Percentiles rank a stretch among this genome's conserved stretches.
phyloP scores from a whole-genome alignment of 2,113 vertebrate genomes.

The Alaudala cheleensis region DNA sequence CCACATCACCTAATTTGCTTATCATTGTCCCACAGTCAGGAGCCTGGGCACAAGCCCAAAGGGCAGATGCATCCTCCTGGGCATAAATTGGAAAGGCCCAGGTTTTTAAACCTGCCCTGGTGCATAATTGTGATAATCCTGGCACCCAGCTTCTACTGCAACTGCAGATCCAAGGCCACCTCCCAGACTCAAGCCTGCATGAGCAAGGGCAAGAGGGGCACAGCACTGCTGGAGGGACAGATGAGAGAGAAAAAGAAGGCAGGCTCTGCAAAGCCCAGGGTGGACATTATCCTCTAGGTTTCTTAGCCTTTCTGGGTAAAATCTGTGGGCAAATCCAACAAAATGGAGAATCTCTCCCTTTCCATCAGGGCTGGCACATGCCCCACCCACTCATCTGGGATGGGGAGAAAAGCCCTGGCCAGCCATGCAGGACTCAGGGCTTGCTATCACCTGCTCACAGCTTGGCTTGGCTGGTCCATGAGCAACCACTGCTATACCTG shows the following conservation, averaged over 20 bases:
- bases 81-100: background rate
- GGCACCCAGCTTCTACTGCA: background rate
- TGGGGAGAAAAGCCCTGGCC: background rate
- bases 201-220: background rate
- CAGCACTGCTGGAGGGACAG: background rate
- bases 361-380: accelerated
- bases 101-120: background rate
- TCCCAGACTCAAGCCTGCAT: background rate
- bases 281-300: background rate
- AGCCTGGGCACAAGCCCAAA: background rate
- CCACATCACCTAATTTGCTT: background rate
- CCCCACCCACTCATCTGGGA: too few relatives aligned
- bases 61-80: background rate
- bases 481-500: background rate
- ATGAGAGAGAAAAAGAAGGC: background rate
- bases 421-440: background rate
- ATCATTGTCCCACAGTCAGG: background rate
- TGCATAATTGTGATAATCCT: background rate
- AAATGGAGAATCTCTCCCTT: background rate
- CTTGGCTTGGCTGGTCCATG: background rate
- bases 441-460: background rate
- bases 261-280: background rate
- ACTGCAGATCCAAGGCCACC: background rate
- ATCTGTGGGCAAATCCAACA: background rate
- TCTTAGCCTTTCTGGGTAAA: background rate